A percentile compares a stretch with the other conserved stretches of the same genome.
These are phyloP conservation scores for Syrphus vitripennis DNA, from an alignment of 2,888 invertebrate species.

Conservation along the genomic window DNA sequence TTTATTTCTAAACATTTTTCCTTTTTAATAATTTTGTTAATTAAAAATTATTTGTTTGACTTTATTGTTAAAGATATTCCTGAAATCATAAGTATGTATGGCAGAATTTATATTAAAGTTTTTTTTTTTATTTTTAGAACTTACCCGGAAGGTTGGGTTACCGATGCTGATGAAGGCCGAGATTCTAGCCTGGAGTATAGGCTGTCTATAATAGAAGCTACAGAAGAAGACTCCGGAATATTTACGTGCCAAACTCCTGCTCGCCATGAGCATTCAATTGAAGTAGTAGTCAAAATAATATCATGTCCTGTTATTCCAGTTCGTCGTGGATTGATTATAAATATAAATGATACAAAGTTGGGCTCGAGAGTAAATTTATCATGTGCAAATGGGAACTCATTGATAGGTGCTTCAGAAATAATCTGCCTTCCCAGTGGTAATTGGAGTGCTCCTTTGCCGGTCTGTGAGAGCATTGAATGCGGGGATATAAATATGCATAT, in stretches of 20 bases:
- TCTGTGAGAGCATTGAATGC: constrained; percentile 93
- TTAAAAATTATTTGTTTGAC: too few species aligned
- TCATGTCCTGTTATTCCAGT: constrained; percentile 90
- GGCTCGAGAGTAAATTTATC: constrained; percentile 88
- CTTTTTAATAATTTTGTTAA: too few species aligned
- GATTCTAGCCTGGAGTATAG: constrained; percentile 91
- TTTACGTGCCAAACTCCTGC: constrained; percentile 94
- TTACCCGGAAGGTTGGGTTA: constrained; percentile 91
- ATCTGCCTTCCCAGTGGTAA: constrained; percentile 91
- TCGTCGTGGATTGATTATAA: constrained; percentile 88
- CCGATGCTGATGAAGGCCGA: constrained; percentile 86
- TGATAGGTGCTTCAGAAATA: constrained; percentile 89
- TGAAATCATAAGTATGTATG: too few species aligned
- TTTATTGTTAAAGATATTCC: too few species aligned
- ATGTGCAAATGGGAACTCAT: constrained; percentile 90
- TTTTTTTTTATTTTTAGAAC: constrained; percentile 82
- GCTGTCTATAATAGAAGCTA: constrained; percentile 90
- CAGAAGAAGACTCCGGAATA: constrained; percentile 91
- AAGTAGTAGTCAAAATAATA: constrained; percentile 90
- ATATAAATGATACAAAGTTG: constrained; percentile 87
- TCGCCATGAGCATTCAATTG: constrained; percentile 89
- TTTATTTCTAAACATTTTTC: too few species aligned
- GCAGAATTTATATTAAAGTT: too few species aligned
- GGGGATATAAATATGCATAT: constrained; percentile 85
- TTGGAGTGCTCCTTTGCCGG: constrained; percentile 91